Conservation (phyloP, 2,113 vertebrate genomes). For the Pterocles burchelli region DNA sequence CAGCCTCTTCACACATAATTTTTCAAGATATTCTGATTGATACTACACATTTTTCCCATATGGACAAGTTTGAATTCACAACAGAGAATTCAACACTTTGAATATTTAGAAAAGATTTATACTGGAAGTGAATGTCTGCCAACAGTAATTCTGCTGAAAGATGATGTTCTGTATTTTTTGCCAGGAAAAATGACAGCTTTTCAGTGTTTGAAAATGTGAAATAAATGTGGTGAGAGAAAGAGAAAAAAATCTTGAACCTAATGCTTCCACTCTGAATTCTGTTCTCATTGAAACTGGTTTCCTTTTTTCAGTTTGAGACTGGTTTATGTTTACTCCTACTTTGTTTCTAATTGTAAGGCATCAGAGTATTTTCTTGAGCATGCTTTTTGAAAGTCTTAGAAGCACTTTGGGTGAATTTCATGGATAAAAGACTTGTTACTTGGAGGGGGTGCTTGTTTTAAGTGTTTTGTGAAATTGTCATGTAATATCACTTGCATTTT, state of each 20-base stretch:
- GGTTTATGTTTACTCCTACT: not conserved
- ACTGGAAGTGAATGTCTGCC: constrained; percentile 52
- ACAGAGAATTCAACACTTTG: constrained; percentile 47
- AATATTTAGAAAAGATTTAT: constrained; percentile 53
- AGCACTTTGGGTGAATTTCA: not conserved
- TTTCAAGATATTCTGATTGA: constrained; percentile 60
- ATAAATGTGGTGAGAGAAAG: constrained; percentile 18
- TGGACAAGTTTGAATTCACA: constrained; percentile 58
- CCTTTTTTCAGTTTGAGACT: not conserved
- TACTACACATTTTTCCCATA: constrained; percentile 55
- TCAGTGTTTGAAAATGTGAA: constrained; percentile 35
- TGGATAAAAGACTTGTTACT: not conserved
- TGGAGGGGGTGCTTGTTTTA: not conserved
- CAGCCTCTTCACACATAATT: constrained; percentile 61
- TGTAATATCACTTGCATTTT: not conserved
- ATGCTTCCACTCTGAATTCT: not conserved
- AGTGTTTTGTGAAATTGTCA: not conserved
- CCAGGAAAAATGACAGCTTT: constrained; percentile 23
- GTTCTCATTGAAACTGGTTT: not conserved
- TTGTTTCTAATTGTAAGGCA: not conserved
- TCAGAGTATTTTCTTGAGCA: not conserved
- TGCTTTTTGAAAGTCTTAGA: not conserved
- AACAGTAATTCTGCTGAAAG: constrained; percentile 39
- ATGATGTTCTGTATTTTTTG: not conserved
- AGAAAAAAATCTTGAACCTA: not conserved